phyloP scores from a whole-genome alignment of 2,888 invertebrate genomes.

The Liopterus haemorrhoidalis region DNA sequence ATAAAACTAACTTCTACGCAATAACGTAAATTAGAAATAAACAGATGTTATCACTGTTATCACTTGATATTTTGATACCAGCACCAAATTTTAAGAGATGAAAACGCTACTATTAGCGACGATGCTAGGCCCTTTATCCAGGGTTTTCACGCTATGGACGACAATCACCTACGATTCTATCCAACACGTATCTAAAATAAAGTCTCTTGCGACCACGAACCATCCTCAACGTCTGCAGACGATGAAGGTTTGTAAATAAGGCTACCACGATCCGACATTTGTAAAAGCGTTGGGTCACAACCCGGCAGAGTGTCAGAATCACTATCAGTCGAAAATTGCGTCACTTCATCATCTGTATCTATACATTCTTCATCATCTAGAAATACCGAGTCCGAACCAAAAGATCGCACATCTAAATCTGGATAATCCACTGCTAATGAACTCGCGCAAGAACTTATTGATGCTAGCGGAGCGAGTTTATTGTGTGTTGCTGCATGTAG shows the following conservation, averaged over 20 bases:
- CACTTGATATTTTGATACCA: too few species aligned
- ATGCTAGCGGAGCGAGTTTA: conserved; percentile 70
- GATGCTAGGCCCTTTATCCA: too few species aligned
- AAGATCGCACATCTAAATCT: conserved; percentile 65
- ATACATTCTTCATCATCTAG: conserved; percentile 60
- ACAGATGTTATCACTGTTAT: too few species aligned
- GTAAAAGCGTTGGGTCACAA: conserved; percentile 24
- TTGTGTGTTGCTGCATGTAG: conserved; percentile 44
- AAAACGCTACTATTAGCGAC: too few species aligned
- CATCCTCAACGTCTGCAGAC: conserved; percentile 43
- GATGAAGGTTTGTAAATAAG: conserved; percentile 40
- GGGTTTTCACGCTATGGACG: too few species aligned
- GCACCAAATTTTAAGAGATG: too few species aligned
- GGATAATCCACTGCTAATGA: conserved; percentile 59
- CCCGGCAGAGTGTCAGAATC: conserved; percentile 47
- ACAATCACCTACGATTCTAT: conserved; percentile 14
- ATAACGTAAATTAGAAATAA: too few species aligned
- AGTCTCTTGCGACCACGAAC: conserved; percentile 70
- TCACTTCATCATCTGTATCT: conserved; percentile 80
- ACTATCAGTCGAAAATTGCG: conserved; percentile 78
- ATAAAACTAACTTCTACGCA: too few species aligned
- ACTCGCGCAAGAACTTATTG: conserved; percentile 71
- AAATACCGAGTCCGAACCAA: conserved; percentile 75
- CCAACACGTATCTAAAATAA: conserved; percentile 57
- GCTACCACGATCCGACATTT: conserved; percentile 44